Percentiles rank a stretch among this genome's conserved stretches.
Evolutionary conservation across 2,797 vertebrate genomes (phyloP).

Genomic region (Graptemys geographica): DNA sequence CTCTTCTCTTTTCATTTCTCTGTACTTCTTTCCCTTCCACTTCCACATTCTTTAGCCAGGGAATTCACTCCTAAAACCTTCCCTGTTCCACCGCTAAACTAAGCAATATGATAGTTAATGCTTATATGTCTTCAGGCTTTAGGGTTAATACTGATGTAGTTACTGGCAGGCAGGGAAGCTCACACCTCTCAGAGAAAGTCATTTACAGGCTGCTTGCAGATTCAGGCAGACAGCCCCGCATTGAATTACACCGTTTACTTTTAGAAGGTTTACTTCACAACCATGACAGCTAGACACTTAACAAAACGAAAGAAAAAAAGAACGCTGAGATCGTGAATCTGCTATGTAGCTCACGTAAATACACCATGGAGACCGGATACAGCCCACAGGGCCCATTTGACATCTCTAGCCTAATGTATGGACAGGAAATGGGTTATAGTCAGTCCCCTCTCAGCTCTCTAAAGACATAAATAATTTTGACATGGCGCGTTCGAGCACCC

Average conservation of each 20-base stretch:
- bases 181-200: not conserved
- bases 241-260: not conserved
- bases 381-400: slow-evolving; percentile 10
- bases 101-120: not conserved
- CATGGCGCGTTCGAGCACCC: slow-evolving; percentile 10
- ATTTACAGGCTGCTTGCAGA: not conserved
- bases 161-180: not conserved
- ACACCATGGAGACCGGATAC: slow-evolving; percentile 44
- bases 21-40: not conserved
- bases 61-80: not conserved
- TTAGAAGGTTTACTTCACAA: not conserved
- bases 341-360: slow-evolving; percentile 50
- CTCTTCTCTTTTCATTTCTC: not conserved
- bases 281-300: not conserved
- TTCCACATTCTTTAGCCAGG: not conserved
- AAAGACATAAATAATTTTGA: slow-evolving; percentile 42
- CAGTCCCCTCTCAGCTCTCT: slow-evolving; percentile 31
- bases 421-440: slow-evolving; percentile 61
- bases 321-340: slow-evolving; percentile 30
- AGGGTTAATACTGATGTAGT: not conserved
- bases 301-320: not conserved
- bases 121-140: not conserved
- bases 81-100: not conserved
- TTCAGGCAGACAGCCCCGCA: accelerated
- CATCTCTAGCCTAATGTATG: slow-evolving; percentile 12